These are phyloP conservation scores for Panulirus ornatus DNA, from an alignment of 1,140 invertebrate genomes.

Conservation along the genomic window DNA sequence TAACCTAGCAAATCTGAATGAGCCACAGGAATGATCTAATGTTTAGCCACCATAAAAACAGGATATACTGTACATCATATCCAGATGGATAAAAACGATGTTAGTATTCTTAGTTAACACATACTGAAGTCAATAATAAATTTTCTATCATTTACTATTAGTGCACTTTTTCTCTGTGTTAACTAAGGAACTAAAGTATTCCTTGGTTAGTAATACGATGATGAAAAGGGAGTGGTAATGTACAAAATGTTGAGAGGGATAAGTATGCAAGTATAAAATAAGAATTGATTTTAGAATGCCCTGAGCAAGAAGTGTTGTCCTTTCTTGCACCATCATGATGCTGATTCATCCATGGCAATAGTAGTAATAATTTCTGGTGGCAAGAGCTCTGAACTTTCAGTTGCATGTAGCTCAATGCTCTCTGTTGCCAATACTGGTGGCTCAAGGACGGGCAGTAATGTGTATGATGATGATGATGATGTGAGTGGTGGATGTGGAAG, in stretches of 20 bases:
- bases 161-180: neutral
- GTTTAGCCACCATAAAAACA: neutral
- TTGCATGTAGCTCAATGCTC: conserved; percentile 56
- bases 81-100: neutral
- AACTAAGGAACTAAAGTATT: neutral
- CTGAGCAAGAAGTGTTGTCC: conserved; percentile 66
- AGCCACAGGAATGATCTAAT: conserved; percentile 14
- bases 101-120: neutral
- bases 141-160: neutral
- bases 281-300: conserved; percentile 50
- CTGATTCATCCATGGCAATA: conserved; percentile 59
- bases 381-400: conserved; percentile 47
- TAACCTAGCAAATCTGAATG: neutral
- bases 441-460: conserved; percentile 64
- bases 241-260: conserved; percentile 14
- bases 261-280: conserved; percentile 21
- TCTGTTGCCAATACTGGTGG: conserved; percentile 54
- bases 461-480: conserved; percentile 47
- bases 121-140: neutral
- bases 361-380: conserved; percentile 62
- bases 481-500: neutral
- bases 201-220: neutral
- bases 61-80: conserved; percentile 20
- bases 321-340: conserved; percentile 67
- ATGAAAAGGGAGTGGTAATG: neutral